phyloP scores from a whole-genome alignment of 2,113 vertebrate species.

The Synodontis membranacea region DNA sequence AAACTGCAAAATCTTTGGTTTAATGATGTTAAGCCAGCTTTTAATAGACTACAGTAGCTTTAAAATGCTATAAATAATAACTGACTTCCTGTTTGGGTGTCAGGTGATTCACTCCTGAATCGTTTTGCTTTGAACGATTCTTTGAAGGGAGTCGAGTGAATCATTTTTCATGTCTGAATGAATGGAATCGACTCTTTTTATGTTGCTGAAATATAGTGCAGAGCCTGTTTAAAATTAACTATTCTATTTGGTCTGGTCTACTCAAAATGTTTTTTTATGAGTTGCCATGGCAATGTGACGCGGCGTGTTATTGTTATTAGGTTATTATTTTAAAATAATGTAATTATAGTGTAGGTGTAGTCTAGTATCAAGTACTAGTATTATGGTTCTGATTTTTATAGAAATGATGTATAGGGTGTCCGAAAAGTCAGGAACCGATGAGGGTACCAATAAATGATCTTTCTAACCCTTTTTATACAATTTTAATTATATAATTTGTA shows the following conservation, averaged over 20 bases:
- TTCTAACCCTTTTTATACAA: not conserved
- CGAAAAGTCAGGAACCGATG: not conserved
- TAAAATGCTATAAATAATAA: not conserved
- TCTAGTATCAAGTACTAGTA: too few relatives aligned
- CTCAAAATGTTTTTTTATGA: too few relatives aligned
- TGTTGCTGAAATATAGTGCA: not conserved
- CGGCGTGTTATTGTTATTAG: not conserved
- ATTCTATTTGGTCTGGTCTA: not conserved
- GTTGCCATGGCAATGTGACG: not conserved
- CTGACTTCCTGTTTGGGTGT: not conserved
- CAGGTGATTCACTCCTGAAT: not conserved
- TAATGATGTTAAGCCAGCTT: not conserved
- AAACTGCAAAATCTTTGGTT: not conserved
- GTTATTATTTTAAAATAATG: not conserved
- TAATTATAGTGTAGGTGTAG: not conserved
- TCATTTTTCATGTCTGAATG: not conserved
- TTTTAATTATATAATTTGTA: not conserved
- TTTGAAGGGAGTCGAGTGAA: not conserved
- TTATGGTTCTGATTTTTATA: not conserved
- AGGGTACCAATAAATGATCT: not conserved
- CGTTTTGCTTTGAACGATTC: not conserved
- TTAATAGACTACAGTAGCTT: not conserved
- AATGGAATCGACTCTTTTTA: not conserved
- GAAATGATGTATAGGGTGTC: not conserved
- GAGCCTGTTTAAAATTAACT: not conserved